Conservation (phyloP, 2,113 vertebrate species). For the Ctenodactylus gundi region DNA sequence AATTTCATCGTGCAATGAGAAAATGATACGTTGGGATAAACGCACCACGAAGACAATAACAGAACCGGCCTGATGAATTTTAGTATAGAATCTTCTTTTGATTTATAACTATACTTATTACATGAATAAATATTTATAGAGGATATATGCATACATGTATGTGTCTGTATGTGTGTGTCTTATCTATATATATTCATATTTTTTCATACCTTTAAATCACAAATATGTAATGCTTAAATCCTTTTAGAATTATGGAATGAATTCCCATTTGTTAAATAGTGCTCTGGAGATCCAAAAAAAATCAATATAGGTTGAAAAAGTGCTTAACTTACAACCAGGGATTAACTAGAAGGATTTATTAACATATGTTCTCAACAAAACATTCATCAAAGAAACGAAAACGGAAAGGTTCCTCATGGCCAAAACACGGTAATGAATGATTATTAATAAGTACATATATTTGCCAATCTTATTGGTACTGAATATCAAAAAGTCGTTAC, state of each 20-base stretch:
- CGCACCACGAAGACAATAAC: not conserved
- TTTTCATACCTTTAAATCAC: constrained; percentile 42
- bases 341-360: not conserved
- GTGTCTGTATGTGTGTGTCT: too few relatives aligned
- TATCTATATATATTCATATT: not conserved
- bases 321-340: constrained; percentile 5
- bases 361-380: not conserved
- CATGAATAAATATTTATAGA: not conserved
- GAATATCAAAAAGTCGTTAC: not conserved
- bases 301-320: constrained; percentile 25
- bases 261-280: constrained; percentile 40
- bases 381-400: constrained; percentile 2
- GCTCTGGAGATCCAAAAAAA: constrained; percentile 8
- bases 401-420: not conserved
- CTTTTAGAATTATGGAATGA: constrained; percentile 39
- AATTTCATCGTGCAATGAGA: not conserved
- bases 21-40: not conserved
- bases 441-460: not conserved
- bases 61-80: not conserved
- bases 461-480: not conserved
- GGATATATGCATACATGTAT: not conserved
- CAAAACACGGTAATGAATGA: not conserved
- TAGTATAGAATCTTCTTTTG: not conserved
- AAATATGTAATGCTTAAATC: constrained; percentile 10
- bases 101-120: constrained; percentile 5